Conservation (phyloP, 2,797 vertebrate species). For the Chlorospingus flavigularis region DNA sequence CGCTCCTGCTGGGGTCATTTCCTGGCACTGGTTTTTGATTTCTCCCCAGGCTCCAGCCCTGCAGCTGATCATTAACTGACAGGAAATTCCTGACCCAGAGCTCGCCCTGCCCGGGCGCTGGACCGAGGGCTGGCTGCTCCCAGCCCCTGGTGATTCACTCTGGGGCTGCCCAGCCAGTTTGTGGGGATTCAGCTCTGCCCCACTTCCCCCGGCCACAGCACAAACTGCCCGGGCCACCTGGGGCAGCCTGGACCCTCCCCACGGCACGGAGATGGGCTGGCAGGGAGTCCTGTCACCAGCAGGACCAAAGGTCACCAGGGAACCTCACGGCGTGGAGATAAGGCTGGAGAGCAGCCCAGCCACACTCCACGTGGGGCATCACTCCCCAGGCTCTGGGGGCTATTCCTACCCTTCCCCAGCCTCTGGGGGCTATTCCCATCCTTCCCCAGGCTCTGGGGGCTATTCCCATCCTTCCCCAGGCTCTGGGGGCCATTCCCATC, state of each 20-base stretch:
- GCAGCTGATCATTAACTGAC: slow-evolving; percentile 55
- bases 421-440: too few species aligned
- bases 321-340: background rate
- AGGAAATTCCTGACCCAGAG: slow-evolving; percentile 53
- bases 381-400: background rate
- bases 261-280: accelerated
- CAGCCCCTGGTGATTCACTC: background rate
- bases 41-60: background rate
- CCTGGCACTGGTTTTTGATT: background rate
- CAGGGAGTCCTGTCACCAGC: background rate
- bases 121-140: background rate
- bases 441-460: background rate
- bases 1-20: background rate
- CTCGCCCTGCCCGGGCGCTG: background rate
- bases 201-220: background rate
- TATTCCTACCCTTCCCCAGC: too few species aligned
- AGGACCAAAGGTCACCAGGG: background rate
- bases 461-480: background rate
- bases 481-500: too few species aligned
- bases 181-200: background rate
- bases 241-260: background rate
- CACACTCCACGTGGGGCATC: background rate
- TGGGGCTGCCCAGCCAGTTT: background rate
- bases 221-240: background rate
- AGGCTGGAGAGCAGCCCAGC: background rate